Percentiles rank a stretch among this genome's conserved stretches.
Evolutionary conservation across 2,888 invertebrate genomes (phyloP).

Genomic region (Amiota minor): DNA sequence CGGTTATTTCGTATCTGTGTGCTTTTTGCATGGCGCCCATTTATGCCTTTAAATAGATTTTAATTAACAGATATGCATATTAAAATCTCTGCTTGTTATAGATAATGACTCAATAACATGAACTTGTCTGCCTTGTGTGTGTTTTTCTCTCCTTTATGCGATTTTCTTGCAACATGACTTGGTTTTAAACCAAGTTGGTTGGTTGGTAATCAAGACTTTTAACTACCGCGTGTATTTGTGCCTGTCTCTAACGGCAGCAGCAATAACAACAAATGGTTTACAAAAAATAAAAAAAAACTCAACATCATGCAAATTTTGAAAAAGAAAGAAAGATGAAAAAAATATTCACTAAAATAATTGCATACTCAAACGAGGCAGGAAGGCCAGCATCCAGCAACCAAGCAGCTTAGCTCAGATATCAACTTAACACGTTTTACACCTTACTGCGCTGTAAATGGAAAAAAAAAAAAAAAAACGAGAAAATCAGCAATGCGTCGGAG

Average conservation of each 20-base stretch:
- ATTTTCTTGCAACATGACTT: not conserved
- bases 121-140: constrained; percentile 7
- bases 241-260: constrained; percentile 29
- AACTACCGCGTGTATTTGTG: constrained; percentile 20
- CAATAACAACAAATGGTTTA: not conserved
- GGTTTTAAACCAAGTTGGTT: constrained; percentile 21
- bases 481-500: too few species aligned
- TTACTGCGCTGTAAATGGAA: too few species aligned
- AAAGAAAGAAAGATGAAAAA: too few species aligned
- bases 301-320: not conserved
- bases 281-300: not conserved
- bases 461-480: too few species aligned
- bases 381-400: too few species aligned
- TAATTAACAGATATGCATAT: constrained; percentile 31
- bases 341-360: too few species aligned
- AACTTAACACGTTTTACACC: too few species aligned
- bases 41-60: constrained; percentile 23
- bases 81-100: constrained; percentile 26
- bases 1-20: not conserved
- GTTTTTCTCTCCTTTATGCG: not conserved
- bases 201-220: constrained; percentile 31
- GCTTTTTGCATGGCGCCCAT: not conserved
- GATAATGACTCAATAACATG: constrained; percentile 30
- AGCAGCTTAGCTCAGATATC: too few species aligned
- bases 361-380: too few species aligned